A percentile compares a stretch with the other conserved stretches of the same genome.
phyloP scores from a whole-genome alignment of 2,113 vertebrate genomes.

The Speoplatyrhinus poulsoni region DNA sequence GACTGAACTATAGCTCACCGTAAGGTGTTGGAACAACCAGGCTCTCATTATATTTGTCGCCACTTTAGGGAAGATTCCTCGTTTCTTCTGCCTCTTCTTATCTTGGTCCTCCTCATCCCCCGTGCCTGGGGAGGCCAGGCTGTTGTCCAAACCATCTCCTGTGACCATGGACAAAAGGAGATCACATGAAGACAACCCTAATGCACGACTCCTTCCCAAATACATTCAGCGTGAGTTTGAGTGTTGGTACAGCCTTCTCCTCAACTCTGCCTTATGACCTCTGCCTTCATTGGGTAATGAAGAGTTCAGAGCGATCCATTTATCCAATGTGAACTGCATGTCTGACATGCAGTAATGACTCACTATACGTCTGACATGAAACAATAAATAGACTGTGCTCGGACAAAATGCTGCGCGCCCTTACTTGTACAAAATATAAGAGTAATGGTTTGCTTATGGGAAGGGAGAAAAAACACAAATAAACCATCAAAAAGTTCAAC shows the following conservation, averaged over 20 bases:
- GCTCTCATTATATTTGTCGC: constrained; percentile 91
- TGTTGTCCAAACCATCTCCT: constrained; percentile 94
- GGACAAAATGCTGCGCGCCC: constrained; percentile 3
- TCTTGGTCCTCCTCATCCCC: constrained; percentile 83
- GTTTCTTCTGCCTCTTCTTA: constrained; percentile 76
- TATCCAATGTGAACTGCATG: constrained; percentile 62
- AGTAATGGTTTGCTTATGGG: constrained; percentile 32
- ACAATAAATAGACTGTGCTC: constrained; percentile 48
- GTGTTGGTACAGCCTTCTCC: constrained; percentile 20
- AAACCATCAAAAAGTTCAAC: constrained; percentile 8
- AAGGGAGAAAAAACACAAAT: constrained; percentile 7
- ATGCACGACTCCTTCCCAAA: constrained; percentile 22
- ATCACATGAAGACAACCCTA: not conserved
- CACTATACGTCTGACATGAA: constrained; percentile 48
- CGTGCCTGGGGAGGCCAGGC: constrained; percentile 91
- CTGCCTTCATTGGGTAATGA: constrained; percentile 36
- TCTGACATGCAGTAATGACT: constrained; percentile 71
- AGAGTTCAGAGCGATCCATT: constrained; percentile 56
- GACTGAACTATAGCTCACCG: constrained; percentile 70
- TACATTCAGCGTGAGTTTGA: not conserved
- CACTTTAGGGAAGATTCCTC: constrained; percentile 78
- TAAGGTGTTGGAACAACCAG: constrained; percentile 98
- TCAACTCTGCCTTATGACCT: constrained; percentile 30
- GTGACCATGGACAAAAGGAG: constrained; percentile 47
- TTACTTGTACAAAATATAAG: constrained; percentile 18